Percentiles rank a stretch among this genome's conserved stretches.
Evolutionary conservation across 2,797 vertebrate genomes (phyloP).

Genomic region (Carcharodon carcharias): DNA sequence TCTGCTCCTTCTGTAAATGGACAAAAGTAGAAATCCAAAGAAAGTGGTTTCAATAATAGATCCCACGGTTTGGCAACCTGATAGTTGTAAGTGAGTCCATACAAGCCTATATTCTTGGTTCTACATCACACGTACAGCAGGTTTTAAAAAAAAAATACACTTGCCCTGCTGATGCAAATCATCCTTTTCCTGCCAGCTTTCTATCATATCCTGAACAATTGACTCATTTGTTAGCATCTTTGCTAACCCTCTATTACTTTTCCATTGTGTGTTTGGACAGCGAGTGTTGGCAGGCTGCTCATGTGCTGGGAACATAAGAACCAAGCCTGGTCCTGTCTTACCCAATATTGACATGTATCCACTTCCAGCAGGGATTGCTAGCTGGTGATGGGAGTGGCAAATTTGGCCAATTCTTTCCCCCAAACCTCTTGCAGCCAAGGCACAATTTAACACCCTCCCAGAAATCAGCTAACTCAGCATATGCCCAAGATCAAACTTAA

Average conservation of each 20-base stretch:
- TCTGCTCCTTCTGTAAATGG: neutral
- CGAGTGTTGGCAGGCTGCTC: neutral
- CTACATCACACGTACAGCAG: neutral
- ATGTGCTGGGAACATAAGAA: neutral
- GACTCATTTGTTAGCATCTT: neutral
- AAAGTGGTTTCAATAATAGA: neutral
- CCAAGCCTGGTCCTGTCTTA: neutral
- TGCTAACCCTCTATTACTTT: neutral
- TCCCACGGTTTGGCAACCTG: neutral
- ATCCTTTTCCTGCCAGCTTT: neutral
- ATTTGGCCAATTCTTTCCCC: neutral
- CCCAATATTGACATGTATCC: no score
- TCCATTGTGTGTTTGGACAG: neutral
- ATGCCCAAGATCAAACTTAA: neutral
- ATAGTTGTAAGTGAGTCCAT: neutral
- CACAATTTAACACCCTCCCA: neutral
- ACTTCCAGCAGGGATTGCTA: neutral
- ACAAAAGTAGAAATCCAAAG: neutral
- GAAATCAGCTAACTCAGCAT: neutral
- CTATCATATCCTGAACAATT: neutral
- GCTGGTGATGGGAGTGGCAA: neutral
- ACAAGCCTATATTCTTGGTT: neutral
- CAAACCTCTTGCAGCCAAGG: neutral
- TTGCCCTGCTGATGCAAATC: neutral
- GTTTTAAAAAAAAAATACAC: neutral